Base-by-base conservation (phyloP, 1,140 invertebrate species). In the Aphaenogaster ashmeadi region DNA sequence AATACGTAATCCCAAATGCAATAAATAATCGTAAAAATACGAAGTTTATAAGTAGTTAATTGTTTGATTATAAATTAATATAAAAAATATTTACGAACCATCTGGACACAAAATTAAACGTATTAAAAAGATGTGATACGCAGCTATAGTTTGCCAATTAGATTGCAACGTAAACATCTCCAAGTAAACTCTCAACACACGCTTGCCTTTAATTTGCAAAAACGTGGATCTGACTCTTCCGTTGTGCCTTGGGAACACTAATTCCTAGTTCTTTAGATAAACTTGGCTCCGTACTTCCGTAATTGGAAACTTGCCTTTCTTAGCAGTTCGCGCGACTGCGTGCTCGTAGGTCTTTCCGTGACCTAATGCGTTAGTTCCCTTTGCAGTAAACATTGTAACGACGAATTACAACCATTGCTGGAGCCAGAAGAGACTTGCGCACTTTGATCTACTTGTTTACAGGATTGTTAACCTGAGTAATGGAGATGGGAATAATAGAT, bases 251-350 rank as follows among this genome's bases (percentile, higher is more conserved):
- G 62, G 21, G 50, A 69, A 54, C 50, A 81, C 64, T 81, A 81
- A 81, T 81, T 81, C 36, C 47, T 41, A 69, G 47, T 81, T 81
- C 64, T 81, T 81, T 54, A 38, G 64, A 54, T 47, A 69, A 81
- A 81, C 64, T 81, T 81, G 64, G 78, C 62, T 81, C 8, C 78
- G 62, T 69, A 54, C 62, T 81, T 54, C 36, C 47, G 13, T 69
- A 81, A 81, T 81, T 81, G 78, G 47, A 69, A 81, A 66, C 62
- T 69, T 27, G 78, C 78, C 62, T 38, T 81, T 81, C 78, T 81
- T 81, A 69, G 36, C 36, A 81, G 64, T 81, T 81, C 13, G 18
- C 33, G 62, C 47, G 47, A 69, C 78, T 69, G 78, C 47, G 44
- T 67, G 78, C 47, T 64, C 62, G 62, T 80, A 80, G n/a, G 13